Evolutionary conservation across 2,113 vertebrate genomes (phyloP).

Genomic region (Herpetotheres cachinnans): DNA sequence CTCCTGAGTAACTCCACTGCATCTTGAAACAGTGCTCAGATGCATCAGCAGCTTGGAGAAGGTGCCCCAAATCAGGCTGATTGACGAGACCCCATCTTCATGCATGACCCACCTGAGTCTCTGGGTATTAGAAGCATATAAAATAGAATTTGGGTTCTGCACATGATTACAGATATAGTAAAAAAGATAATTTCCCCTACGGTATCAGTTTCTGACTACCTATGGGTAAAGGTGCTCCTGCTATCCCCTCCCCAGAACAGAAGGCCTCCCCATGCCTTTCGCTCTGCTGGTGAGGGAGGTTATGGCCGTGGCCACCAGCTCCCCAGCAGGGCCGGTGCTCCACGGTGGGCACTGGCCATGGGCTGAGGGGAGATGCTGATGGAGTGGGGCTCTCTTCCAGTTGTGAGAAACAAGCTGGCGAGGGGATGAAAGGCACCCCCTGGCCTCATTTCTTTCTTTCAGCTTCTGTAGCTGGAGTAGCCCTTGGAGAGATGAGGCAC

Average conservation of each 20-base stretch:
- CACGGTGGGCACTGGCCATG: too few species aligned
- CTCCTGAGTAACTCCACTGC: background rate
- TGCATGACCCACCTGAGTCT: background rate
- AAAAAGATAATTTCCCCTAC: background rate
- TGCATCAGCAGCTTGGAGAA: background rate
- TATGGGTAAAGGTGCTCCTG: background rate
- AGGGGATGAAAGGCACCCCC: background rate
- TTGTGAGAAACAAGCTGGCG: background rate
- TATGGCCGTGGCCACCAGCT: background rate
- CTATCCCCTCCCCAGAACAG: background rate
- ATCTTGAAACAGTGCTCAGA: background rate
- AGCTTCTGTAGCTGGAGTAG: background rate
- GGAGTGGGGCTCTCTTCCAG: background rate
- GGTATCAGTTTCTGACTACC: background rate
- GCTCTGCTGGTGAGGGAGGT: background rate
- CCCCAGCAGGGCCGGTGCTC: background rate
- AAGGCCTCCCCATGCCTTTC: background rate
- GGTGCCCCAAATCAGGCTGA: background rate
- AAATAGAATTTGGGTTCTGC: background rate
- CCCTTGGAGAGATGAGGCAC: background rate
- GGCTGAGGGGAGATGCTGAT: background rate
- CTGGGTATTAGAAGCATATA: background rate
- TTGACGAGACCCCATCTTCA: background rate
- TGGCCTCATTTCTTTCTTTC: background rate
- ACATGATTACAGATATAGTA: background rate